A percentile compares a stretch with the other conserved stretches of the same genome.
Conservation (phyloP, 2,888 invertebrate genomes). For the Homarus gammarus region DNA sequence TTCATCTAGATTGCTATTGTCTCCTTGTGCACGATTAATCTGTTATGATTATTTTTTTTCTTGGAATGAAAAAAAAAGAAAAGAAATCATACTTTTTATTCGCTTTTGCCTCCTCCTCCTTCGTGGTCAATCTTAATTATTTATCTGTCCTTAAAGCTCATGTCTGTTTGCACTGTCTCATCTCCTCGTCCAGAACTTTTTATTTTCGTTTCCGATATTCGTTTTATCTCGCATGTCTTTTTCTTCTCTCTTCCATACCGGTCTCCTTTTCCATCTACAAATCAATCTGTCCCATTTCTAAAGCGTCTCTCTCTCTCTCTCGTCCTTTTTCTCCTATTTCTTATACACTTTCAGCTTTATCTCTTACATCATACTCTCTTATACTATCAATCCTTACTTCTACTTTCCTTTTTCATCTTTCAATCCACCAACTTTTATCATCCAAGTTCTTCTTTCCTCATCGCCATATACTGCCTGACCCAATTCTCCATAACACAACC, state of each 20-base stretch:
- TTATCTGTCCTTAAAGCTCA: neutral
- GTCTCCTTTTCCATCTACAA: neutral
- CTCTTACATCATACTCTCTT: neutral
- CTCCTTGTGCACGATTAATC: too few species aligned
- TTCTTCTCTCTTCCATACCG: neutral
- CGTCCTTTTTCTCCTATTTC: neutral
- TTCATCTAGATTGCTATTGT: neutral
- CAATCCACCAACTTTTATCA: neutral
- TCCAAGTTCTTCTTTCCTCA: neutral
- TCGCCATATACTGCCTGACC: too few species aligned
- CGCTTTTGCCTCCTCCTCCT: neutral
- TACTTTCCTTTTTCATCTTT: neutral
- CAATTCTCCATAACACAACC: too few species aligned
- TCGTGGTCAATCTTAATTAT: neutral
- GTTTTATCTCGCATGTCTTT: neutral
- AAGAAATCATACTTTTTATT: neutral
- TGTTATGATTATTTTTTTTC: neutral
- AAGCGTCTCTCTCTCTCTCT: neutral
- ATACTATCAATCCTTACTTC: neutral
- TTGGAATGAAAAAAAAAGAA: neutral
- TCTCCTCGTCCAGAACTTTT: neutral
- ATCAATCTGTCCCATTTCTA: neutral
- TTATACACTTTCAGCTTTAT: neutral
- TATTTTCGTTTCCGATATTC: neutral
- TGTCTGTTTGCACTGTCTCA: neutral